Percentiles rank a stretch among this genome's conserved stretches.
phyloP scores from a whole-genome alignment of 2,113 vertebrate species.

The Hippocampus abdominalis region DNA sequence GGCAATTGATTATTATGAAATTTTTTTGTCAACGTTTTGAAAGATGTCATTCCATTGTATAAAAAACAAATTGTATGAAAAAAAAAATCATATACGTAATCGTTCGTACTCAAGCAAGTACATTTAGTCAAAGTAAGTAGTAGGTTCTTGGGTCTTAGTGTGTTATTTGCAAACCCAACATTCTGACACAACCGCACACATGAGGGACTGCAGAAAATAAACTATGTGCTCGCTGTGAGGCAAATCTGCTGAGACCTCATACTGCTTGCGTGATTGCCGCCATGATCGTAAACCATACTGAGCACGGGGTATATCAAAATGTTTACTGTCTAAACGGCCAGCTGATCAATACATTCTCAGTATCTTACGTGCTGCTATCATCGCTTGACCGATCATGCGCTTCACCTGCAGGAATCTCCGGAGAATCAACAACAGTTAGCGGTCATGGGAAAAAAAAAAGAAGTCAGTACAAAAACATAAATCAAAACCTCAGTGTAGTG shows the following conservation, averaged over 20 bases:
- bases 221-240: neutral
- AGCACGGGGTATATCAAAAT: constrained; percentile 36
- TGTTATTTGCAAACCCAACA: too few species aligned
- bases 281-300: constrained; percentile 44
- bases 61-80: too few species aligned
- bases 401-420: constrained; percentile 23
- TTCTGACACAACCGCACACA: neutral
- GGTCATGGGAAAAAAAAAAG: constrained; percentile 4
- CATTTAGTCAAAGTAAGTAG: too few species aligned
- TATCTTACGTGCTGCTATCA: constrained; percentile 12
- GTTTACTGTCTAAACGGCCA: constrained; percentile 25
- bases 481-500: constrained; percentile 1
- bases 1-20: too few species aligned
- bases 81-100: too few species aligned
- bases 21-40: too few species aligned
- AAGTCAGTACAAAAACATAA: constrained; percentile 1
- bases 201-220: constrained; percentile 23
- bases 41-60: too few species aligned
- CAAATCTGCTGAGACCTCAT: constrained; percentile 25
- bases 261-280: neutral
- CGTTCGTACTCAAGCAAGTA: too few species aligned
- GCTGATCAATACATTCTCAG: constrained; percentile 46
- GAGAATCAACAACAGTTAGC: neutral
- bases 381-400: constrained; percentile 42
- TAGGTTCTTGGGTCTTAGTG: too few species aligned